A percentile compares a stretch with the other conserved stretches of the same genome.
phyloP scores from a whole-genome alignment of 1,140 invertebrate species.

The Drosophila neocordata region DNA sequence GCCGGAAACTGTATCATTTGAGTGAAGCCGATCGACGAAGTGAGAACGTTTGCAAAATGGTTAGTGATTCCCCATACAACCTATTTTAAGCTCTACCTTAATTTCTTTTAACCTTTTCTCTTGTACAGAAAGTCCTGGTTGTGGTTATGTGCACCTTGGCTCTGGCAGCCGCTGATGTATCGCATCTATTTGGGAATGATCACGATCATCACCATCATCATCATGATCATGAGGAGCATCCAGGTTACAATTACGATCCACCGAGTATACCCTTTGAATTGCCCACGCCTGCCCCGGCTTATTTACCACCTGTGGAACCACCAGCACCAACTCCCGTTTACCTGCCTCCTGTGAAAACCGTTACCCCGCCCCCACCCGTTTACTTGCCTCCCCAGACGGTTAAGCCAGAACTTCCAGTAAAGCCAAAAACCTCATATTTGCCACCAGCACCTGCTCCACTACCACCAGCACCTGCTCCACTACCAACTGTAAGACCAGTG shows the following conservation, averaged over 20 bases:
- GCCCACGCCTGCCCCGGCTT: slow-evolving; percentile 49
- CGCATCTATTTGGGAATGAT: slow-evolving; percentile 63
- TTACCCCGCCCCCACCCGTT: slow-evolving; percentile 15
- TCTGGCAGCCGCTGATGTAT: slow-evolving; percentile 71
- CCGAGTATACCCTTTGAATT: slow-evolving; percentile 68
- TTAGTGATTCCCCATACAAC: slow-evolving; percentile 7
- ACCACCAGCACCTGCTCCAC: slow-evolving; percentile 1
- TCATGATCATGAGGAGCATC: slow-evolving; percentile 59
- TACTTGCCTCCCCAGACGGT: slow-evolving; percentile 25
- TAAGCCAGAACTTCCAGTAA: slow-evolving; percentile 25
- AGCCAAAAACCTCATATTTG: slow-evolving; percentile 31
- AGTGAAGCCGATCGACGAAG: slow-evolving; percentile 50
- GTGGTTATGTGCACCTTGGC: slow-evolving; percentile 53
- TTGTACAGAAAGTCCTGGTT: slow-evolving; percentile 63
- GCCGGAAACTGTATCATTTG: slow-evolving; percentile 77
- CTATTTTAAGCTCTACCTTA: not conserved
- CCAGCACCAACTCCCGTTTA: slow-evolving; percentile 46
- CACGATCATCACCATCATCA: slow-evolving; percentile 54
- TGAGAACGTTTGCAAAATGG: slow-evolving; percentile 69
- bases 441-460: slow-evolving; percentile 21
- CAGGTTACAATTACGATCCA: slow-evolving; percentile 66
- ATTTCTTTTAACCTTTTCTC: not conserved
- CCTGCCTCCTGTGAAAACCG: slow-evolving; percentile 45
- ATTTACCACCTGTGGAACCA: slow-evolving; percentile 47
- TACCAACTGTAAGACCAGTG: slow-evolving; percentile 9